These are phyloP conservation scores for Dromococcyx pavoninus DNA, from an alignment of 2,797 vertebrate genomes.

Conservation along the genomic window DNA sequence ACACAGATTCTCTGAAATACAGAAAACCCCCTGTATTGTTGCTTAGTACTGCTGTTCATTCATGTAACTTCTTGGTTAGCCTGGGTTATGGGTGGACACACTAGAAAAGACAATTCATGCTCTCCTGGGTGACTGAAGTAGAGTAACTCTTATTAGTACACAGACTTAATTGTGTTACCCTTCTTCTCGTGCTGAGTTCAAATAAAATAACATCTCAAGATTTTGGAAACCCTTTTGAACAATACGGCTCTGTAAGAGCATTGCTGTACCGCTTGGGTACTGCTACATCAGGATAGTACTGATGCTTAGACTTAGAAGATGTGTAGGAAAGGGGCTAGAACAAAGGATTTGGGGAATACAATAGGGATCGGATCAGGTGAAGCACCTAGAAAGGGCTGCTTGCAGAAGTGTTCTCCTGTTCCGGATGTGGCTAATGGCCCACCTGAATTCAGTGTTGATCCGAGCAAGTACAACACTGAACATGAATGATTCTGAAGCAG, in stretches of 20 bases:
- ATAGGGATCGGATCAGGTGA: background rate
- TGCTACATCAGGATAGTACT: background rate
- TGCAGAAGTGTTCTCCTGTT: background rate
- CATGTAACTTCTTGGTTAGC: constrained; percentile 29
- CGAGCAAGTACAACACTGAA: background rate
- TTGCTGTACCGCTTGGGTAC: background rate
- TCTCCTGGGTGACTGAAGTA: constrained; percentile 4
- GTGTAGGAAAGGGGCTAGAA: background rate
- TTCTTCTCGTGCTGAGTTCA: background rate
- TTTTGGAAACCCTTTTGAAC: constrained; percentile 20
- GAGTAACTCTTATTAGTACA: background rate
- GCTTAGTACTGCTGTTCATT: constrained; percentile 17
- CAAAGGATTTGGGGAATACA: constrained; percentile 53
- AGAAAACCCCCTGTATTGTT: background rate
- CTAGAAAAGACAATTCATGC: background rate
- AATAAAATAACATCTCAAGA: background rate
- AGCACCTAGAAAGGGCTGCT: background rate
- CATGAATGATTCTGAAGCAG: background rate
- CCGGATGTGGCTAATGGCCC: background rate
- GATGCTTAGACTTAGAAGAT: background rate
- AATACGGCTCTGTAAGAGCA: background rate
- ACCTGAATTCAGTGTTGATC: background rate
- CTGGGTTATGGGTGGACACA: background rate
- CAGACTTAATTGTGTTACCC: background rate
- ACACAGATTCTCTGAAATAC: background rate